Evolutionary conservation across 2,888 invertebrate genomes (phyloP).

Genomic region (Idaea biselata): DNA sequence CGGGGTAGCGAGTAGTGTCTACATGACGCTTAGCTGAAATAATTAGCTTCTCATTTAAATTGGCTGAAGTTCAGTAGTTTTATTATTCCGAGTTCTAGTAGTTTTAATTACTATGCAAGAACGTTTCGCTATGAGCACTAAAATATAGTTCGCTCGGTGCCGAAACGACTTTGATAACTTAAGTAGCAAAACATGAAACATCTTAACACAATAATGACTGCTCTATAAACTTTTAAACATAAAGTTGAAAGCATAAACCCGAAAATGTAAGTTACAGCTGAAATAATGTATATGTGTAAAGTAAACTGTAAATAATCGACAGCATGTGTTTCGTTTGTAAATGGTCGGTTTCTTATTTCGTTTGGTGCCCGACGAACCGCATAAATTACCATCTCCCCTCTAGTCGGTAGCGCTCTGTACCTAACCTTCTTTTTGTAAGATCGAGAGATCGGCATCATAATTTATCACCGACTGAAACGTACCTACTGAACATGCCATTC

Average conservation of each 20-base stretch:
- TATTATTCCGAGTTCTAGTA: neutral
- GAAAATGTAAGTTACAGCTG: conserved; percentile 15
- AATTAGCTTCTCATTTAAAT: neutral
- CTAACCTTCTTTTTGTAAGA: conserved; percentile 46
- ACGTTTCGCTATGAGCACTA: neutral
- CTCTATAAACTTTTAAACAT: conserved; percentile 5
- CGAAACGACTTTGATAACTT: neutral
- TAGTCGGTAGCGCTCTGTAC: conserved; percentile 42
- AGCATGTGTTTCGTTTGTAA: conserved; percentile 39
- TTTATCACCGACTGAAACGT: conserved; percentile 51
- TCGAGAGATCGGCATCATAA: conserved; percentile 44
- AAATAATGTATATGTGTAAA: conserved; percentile 16
- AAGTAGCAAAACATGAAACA: neutral
- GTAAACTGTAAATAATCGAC: conserved; percentile 24
- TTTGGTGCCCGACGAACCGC: conserved; percentile 46
- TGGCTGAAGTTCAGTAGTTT: neutral
- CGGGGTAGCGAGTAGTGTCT: neutral
- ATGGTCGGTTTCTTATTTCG: conserved; percentile 50
- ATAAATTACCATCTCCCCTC: conserved; percentile 62
- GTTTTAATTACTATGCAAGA: conserved; percentile 1
- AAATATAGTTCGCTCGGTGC: neutral
- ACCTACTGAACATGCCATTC: conserved; percentile 42
- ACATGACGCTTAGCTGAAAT: neutral
- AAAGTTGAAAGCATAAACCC: conserved; percentile 13
- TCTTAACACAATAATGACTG: neutral